Percentiles rank a stretch among this genome's conserved stretches.
phyloP scores from a whole-genome alignment of 2,888 invertebrate species.

The Meliscaeva auricollis region DNA sequence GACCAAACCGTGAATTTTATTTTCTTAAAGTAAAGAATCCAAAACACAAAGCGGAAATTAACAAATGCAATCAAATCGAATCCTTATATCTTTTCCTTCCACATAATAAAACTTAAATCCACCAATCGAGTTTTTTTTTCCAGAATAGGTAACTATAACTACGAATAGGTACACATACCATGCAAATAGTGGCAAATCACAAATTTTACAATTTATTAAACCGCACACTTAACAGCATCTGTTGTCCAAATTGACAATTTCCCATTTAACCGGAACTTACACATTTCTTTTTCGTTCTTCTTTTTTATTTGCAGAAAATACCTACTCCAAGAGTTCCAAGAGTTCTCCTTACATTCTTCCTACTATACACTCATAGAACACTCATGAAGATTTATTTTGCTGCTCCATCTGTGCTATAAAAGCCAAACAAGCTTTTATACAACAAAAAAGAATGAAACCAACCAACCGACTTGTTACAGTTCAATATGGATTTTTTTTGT shows the following conservation, averaged over 20 bases:
- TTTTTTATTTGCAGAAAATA: slow-evolving; percentile 50
- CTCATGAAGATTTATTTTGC: slow-evolving; percentile 48
- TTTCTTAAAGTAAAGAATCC: too few species aligned
- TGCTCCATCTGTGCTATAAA: slow-evolving; percentile 53
- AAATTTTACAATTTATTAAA: slow-evolving; percentile 75
- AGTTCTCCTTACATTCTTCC: too few species aligned
- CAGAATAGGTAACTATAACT: too few species aligned
- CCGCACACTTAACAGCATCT: slow-evolving; percentile 77
- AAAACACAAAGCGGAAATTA: neutral
- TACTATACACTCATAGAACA: slow-evolving; percentile 9
- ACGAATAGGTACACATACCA: neutral
- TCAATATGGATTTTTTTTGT: slow-evolving; percentile 36
- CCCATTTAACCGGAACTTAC: slow-evolving; percentile 70
- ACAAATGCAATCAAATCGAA: neutral
- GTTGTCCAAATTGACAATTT: slow-evolving; percentile 78
- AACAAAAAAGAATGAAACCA: slow-evolving; percentile 1
- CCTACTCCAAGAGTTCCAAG: slow-evolving; percentile 17
- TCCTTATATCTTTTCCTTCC: too few species aligned
- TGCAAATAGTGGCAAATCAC: slow-evolving; percentile 16
- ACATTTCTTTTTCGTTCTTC: slow-evolving; percentile 43
- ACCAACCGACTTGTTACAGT: slow-evolving; percentile 43
- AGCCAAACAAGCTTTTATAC: neutral
- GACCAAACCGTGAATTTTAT: too few species aligned
- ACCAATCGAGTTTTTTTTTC: neutral
- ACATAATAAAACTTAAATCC: neutral